Percentiles rank a stretch among this genome's conserved stretches.
Conservation (phyloP, 1,140 invertebrate species). For the Lepidurus couesii region DNA sequence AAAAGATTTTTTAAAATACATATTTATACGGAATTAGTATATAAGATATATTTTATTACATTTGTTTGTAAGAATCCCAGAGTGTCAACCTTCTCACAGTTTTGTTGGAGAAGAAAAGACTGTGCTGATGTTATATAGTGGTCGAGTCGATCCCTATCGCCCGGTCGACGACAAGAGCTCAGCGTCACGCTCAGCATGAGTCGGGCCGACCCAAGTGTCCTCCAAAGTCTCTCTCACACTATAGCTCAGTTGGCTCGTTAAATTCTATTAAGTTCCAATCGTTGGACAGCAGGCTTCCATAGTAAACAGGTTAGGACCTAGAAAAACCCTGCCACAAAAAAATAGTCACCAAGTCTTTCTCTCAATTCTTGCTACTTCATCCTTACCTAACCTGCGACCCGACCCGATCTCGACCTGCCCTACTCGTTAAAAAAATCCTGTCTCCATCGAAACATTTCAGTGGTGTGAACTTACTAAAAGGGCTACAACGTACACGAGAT, state of each 20-base stretch:
- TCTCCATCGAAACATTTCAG: not conserved
- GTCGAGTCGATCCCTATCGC: not conserved
- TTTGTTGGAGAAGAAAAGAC: not conserved
- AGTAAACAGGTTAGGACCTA: slow-evolving; percentile 8
- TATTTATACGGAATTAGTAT: too few species aligned
- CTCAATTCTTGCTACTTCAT: too few species aligned
- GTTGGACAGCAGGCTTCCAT: not conserved
- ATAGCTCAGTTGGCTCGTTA: slow-evolving; percentile 18
- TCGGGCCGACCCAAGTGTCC: not conserved
- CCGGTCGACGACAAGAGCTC: slow-evolving; percentile 16
- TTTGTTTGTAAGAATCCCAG: not conserved
- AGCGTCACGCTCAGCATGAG: slow-evolving; percentile 20
- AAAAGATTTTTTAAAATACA: too few species aligned
- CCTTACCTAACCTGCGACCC: too few species aligned
- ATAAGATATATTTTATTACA: too few species aligned
- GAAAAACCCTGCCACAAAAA: not conserved
- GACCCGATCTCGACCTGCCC: too few species aligned
- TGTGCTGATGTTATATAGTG: not conserved
- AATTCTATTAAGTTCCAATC: slow-evolving; percentile 15
- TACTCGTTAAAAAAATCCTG: not conserved
- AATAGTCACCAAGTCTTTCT: too few species aligned
- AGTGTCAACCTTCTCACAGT: not conserved
- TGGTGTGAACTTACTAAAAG: slow-evolving; percentile 14
- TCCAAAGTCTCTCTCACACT: not conserved
- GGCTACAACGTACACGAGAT: not conserved